phyloP scores from a whole-genome alignment of 2,113 vertebrate species.

The Charadrius vociferus region DNA sequence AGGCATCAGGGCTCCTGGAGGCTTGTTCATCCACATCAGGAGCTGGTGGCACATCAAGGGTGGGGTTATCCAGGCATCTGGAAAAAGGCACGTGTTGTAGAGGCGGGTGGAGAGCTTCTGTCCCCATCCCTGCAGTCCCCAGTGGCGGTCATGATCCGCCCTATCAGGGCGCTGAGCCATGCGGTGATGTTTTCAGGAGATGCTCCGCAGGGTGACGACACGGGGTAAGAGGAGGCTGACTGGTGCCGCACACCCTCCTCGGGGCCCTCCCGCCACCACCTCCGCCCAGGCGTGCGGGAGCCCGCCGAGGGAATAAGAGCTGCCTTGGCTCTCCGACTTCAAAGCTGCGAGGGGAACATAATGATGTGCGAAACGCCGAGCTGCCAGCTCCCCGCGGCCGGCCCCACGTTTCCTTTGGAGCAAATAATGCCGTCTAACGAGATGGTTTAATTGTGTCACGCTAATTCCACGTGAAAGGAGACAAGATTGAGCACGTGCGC shows the following conservation, averaged over 20 bases:
- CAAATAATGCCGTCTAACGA: conserved; percentile 21
- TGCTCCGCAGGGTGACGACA: background rate
- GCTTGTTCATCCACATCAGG: background rate
- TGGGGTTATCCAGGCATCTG: background rate
- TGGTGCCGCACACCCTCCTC: background rate
- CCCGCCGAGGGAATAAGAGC: background rate
- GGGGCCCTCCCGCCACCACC: background rate
- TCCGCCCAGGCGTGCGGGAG: background rate
- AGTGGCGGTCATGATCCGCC: fast-evolving
- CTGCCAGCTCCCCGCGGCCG: conserved; percentile 44
- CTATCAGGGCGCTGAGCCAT: fast-evolving
- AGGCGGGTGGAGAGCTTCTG: background rate
- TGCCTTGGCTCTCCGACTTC: conserved; percentile 10
- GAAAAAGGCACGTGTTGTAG: fast-evolving
- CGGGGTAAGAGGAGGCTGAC: fast-evolving
- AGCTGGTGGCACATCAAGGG: background rate
- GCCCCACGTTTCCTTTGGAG: conserved; percentile 45
- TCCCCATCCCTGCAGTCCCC: background rate
- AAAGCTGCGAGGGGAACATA: conserved; percentile 38
- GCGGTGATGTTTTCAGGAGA: background rate
- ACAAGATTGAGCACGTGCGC: conserved; percentile 36
- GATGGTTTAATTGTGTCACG: conserved; percentile 31
- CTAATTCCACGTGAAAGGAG: conserved; percentile 43
- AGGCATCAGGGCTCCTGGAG: background rate
- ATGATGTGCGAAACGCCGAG: conserved; percentile 45